phyloP scores from a whole-genome alignment of 2,888 invertebrate species.

The Eulithis testata region DNA sequence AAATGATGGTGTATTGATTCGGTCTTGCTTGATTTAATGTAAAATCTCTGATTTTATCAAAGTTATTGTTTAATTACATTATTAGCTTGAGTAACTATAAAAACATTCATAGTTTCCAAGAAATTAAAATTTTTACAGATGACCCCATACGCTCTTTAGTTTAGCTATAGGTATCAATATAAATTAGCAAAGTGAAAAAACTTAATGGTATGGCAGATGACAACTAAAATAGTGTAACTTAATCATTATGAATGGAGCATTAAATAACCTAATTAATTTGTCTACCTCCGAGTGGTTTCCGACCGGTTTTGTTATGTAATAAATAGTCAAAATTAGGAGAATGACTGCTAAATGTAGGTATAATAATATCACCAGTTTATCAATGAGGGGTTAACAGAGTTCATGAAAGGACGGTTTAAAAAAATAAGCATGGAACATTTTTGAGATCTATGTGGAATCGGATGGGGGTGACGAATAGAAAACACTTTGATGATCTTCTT shows the following conservation, averaged over 20 bases:
- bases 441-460: too few species aligned
- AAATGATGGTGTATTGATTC: too few species aligned
- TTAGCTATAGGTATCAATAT: too few species aligned
- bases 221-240: not conserved
- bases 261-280: constrained; percentile 9
- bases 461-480: too few species aligned
- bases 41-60: too few species aligned
- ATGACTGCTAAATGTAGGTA: constrained; percentile 9
- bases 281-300: constrained; percentile 29
- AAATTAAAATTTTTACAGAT: too few species aligned
- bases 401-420: not conserved
- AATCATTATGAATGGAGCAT: not conserved
- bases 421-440: not conserved
- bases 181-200: not conserved
- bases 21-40: too few species aligned
- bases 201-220: not conserved
- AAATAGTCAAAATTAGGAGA: constrained; percentile 12
- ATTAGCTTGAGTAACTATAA: too few species aligned
- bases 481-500: too few species aligned
- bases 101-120: too few species aligned
- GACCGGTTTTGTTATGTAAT: constrained; percentile 36
- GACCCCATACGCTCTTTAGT: too few species aligned
- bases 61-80: too few species aligned
- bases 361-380: constrained; percentile 3
- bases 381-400: constrained; percentile 10